Conservation (phyloP, 2,888 invertebrate species). For the Ormyrus rosae region DNA sequence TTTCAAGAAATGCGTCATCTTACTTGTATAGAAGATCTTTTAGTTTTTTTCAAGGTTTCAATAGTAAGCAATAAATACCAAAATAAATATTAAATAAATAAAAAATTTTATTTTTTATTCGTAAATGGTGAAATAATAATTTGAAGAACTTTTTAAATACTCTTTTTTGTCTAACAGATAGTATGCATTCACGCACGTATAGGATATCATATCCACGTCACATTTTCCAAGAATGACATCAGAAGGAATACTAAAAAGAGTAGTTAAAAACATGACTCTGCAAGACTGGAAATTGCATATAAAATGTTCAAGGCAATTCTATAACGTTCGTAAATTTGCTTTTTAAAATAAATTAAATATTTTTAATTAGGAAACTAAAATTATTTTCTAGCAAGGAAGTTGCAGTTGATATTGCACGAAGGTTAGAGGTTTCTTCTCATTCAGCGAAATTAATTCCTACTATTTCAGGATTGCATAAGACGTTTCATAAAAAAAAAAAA, state of each 20-base stretch:
- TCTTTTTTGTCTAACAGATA: too few relatives aligned
- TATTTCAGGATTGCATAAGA: too few relatives aligned
- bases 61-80: slow-evolving; percentile 32
- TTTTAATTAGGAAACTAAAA: too few relatives aligned
- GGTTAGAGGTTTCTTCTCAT: too few relatives aligned
- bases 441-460: too few relatives aligned
- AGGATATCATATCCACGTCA: slow-evolving; percentile 28
- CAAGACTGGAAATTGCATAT: slow-evolving; percentile 1
- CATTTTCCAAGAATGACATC: slow-evolving; percentile 15
- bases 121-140: neutral
- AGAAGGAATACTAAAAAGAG: slow-evolving; percentile 2
- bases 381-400: too few relatives aligned
- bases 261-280: slow-evolving; percentile 6
- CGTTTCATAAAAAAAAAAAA: too few relatives aligned
- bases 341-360: too few relatives aligned
- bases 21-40: slow-evolving; percentile 22
- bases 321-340: neutral
- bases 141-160: too few relatives aligned
- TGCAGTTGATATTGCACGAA: too few relatives aligned
- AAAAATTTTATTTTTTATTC: neutral
- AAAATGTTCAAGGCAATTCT: slow-evolving; percentile 15
- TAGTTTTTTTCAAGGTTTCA: slow-evolving; percentile 15
- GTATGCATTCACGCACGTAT: neutral
- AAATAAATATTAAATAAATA: slow-evolving; percentile 12
- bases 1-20: slow-evolving; percentile 47